These are phyloP conservation scores for Aphelenchoides besseyi DNA, from an alignment of 1,140 invertebrate species.

Conservation along the genomic window DNA sequence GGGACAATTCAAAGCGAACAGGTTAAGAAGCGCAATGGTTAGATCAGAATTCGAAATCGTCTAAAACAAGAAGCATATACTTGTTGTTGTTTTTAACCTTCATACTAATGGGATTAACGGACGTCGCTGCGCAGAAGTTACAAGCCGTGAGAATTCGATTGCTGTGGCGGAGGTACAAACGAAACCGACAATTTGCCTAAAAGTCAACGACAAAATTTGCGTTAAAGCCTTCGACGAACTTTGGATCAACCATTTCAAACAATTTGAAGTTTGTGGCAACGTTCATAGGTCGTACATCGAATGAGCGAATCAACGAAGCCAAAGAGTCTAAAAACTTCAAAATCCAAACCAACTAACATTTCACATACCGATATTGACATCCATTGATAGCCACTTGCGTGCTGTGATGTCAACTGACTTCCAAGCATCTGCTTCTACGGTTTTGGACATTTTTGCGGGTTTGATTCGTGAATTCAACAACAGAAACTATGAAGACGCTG, in stretches of 20 bases:
- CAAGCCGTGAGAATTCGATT: background rate
- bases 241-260: background rate
- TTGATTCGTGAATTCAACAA: no score
- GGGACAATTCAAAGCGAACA: background rate
- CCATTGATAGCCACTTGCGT: background rate
- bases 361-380: background rate
- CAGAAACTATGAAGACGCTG: no score
- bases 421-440: no score
- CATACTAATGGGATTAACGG: background rate
- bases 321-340: background rate
- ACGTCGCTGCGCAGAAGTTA: background rate
- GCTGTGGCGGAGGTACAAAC: background rate
- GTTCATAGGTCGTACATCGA: background rate
- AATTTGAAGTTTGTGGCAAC: background rate
- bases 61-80: background rate
- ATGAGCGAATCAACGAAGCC: background rate
- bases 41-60: background rate
- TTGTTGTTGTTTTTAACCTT: background rate
- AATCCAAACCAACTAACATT: background rate
- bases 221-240: no score
- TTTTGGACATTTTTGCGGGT: no score
- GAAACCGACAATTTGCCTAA: background rate
- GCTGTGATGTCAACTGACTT: no score
- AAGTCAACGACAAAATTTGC: no score
- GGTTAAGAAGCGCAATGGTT: background rate